Evolutionary conservation across 2,888 invertebrate species (phyloP).

Genomic region (Hydraecia micacea): DNA sequence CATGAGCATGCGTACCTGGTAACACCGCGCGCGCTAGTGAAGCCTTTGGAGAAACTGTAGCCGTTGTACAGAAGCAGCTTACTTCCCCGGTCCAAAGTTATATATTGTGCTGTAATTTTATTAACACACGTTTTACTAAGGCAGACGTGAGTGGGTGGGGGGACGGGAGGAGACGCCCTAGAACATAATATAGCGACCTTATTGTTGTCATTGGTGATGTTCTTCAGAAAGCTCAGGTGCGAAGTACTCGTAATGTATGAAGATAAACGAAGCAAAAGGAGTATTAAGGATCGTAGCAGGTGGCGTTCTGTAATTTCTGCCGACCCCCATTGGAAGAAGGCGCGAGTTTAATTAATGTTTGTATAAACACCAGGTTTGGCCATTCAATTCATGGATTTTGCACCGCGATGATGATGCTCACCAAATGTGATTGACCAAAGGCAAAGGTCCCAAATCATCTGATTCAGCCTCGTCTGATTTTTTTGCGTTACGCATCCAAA

Average conservation of each 20-base stretch:
- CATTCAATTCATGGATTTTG: background rate
- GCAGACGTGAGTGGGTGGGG: background rate
- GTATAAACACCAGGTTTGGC: background rate
- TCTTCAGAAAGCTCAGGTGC: background rate
- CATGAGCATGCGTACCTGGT: conserved; percentile 63
- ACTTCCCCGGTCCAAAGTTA: conserved; percentile 58
- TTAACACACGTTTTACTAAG: background rate
- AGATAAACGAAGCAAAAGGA: background rate
- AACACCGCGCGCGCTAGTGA: conserved; percentile 40
- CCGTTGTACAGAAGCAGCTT: conserved; percentile 61
- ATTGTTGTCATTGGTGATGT: background rate
- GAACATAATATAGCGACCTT: background rate
- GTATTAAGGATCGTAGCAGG: background rate
- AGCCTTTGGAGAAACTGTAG: conserved; percentile 66
- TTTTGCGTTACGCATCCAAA: background rate
- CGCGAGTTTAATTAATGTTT: background rate
- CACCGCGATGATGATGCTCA: background rate
- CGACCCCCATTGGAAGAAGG: background rate
- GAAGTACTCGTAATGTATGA: background rate
- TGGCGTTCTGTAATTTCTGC: background rate
- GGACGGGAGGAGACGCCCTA: no score
- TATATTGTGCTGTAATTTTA: conserved; percentile 61
- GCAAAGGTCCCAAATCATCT: background rate
- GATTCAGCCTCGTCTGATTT: background rate
- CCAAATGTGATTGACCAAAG: background rate